phyloP scores from a whole-genome alignment of 2,113 vertebrate genomes.

The Nestor notabilis region DNA sequence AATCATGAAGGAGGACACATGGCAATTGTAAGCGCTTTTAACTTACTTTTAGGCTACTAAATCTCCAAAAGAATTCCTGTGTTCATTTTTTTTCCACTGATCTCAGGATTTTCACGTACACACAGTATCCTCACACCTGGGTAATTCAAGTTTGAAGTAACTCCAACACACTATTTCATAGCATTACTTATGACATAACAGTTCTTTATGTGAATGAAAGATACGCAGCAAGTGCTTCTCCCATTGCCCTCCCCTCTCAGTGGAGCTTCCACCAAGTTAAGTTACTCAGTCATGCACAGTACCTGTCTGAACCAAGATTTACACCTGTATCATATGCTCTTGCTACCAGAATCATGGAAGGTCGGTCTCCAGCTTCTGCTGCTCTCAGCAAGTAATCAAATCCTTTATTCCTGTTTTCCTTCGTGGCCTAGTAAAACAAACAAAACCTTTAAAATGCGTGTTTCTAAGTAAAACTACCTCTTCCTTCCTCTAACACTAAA shows the following conservation, averaged over 20 bases:
- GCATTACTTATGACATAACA: not conserved
- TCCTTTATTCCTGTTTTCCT: constrained; percentile 87
- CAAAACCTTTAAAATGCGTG: not conserved
- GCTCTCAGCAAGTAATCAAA: constrained; percentile 89
- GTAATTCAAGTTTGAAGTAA: not conserved
- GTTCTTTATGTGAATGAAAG: not conserved
- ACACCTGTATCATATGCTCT: constrained; percentile 88
- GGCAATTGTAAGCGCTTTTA: not conserved
- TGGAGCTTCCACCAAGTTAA: not conserved
- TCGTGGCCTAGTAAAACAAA: constrained; percentile 79
- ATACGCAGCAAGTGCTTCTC: not conserved
- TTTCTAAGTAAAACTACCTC: not conserved
- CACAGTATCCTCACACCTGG: not conserved
- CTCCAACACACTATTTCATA: not conserved
- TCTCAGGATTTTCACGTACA: not conserved
- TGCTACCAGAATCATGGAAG: constrained; percentile 92
- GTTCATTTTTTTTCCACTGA: not conserved
- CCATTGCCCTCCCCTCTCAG: not conserved
- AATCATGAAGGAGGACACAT: not conserved
- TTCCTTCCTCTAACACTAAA: not conserved
- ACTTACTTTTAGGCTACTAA: not conserved
- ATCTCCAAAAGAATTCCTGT: not conserved
- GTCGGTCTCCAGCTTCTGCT: constrained; percentile 91
- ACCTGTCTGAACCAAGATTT: constrained; percentile 89
- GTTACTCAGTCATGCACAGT: not conserved